These are phyloP conservation scores for Nansenia antarctica DNA, from an alignment of 2,113 vertebrate genomes.

Conservation along the genomic window DNA sequence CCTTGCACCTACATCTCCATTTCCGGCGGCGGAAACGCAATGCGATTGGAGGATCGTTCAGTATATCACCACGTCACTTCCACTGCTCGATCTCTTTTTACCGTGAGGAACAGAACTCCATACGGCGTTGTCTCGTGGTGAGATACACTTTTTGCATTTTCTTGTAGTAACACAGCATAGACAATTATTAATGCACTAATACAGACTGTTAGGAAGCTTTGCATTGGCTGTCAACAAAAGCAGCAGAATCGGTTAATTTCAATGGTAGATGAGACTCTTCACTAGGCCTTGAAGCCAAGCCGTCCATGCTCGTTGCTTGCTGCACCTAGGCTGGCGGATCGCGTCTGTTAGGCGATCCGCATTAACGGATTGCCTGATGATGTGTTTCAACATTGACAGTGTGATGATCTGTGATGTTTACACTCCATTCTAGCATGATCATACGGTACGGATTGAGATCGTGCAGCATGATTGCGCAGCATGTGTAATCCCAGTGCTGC, in stretches of 20 bases:
- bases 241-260: not conserved
- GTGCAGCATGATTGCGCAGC: too few relatives aligned
- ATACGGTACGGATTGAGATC: too few relatives aligned
- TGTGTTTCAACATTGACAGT: too few relatives aligned
- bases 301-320: not conserved
- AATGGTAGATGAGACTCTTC: too few relatives aligned
- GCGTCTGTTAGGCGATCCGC: too few relatives aligned
- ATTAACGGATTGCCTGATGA: too few relatives aligned
- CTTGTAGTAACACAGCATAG: not conserved
- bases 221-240: accelerated
- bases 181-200: not conserved
- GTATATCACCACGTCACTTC: conserved; percentile 56
- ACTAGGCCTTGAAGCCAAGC: not conserved
- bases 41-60: conserved; percentile 34
- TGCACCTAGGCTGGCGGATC: too few relatives aligned
- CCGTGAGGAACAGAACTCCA: conserved; percentile 69
- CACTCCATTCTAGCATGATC: too few relatives aligned
- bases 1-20: not conserved
- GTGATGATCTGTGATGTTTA: too few relatives aligned
- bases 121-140: conserved; percentile 90
- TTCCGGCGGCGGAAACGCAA: not conserved
- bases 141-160: conserved; percentile 34
- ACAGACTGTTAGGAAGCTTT: not conserved
- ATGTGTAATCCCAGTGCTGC: too few relatives aligned
- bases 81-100: conserved; percentile 54